A percentile compares a stretch with the other conserved stretches of the same genome.
Evolutionary conservation across 2,797 vertebrate species (phyloP).

Genomic region (Onychomys arenicola): DNA sequence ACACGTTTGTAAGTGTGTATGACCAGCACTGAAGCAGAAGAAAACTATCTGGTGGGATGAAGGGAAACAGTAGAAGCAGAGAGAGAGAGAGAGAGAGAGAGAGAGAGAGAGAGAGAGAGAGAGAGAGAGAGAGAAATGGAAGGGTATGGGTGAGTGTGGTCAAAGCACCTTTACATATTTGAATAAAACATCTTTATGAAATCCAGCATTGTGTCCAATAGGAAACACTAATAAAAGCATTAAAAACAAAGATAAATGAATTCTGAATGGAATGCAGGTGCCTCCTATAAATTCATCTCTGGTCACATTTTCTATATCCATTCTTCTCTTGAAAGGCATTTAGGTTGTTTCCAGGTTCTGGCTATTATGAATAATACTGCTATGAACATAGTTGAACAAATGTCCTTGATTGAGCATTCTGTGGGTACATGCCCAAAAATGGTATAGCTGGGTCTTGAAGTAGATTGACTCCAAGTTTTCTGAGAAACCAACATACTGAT

Average conservation of each 20-base stretch:
- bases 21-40: not conserved
- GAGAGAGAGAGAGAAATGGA: not conserved
- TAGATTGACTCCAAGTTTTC: no score
- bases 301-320: no score
- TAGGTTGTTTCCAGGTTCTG: no score
- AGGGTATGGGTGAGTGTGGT: not conserved
- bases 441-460: no score
- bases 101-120: not conserved
- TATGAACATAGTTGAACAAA: no score
- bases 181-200: not conserved
- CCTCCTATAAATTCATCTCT: not conserved
- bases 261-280: not conserved
- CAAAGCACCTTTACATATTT: not conserved
- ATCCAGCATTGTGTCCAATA: not conserved
- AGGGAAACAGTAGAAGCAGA: not conserved
- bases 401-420: no score
- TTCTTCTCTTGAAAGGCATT: no score
- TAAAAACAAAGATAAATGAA: no score
- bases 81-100: not conserved
- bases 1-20: not conserved
- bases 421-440: no score
- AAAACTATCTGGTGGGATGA: not conserved
- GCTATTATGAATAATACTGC: no score
- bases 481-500: no score
- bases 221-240: not conserved